These are phyloP conservation scores for Dissostichus mawsoni DNA, from an alignment of 2,113 vertebrate species.

Conservation along the genomic window DNA sequence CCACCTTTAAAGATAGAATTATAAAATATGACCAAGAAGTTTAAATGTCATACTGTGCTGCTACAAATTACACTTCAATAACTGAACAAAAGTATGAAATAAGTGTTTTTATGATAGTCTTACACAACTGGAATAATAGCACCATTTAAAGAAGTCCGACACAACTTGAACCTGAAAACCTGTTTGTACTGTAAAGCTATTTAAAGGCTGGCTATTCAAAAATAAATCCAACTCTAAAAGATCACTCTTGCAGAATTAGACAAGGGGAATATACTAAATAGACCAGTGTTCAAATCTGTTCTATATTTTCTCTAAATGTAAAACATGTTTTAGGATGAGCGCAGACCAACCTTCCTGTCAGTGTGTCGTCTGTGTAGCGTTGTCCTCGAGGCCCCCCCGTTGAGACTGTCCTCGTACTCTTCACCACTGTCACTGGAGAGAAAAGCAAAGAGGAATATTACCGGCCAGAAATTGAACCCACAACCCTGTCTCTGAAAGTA, in stretches of 20 bases:
- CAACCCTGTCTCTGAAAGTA: slow-evolving; percentile 61
- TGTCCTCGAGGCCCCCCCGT: slow-evolving; percentile 40
- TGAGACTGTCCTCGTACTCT: slow-evolving; percentile 79
- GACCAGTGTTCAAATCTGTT: not conserved
- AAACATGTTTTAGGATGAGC: not conserved
- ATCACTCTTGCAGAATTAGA: not conserved
- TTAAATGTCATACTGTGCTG: not conserved
- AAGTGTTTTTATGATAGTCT: not conserved
- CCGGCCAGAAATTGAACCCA: slow-evolving; percentile 51
- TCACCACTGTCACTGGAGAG: slow-evolving; percentile 73
- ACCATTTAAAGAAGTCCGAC: not conserved
- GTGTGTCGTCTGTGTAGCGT: not conserved
- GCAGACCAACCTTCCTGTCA: slow-evolving; percentile 66
- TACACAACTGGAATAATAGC: not conserved
- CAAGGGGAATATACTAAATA: not conserved
- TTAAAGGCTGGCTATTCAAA: not conserved
- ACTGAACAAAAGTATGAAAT: not conserved
- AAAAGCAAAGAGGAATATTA: slow-evolving; percentile 51
- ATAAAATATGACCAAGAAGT: not conserved
- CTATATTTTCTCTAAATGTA: not conserved
- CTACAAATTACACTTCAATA: not conserved
- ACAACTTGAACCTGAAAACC: not conserved
- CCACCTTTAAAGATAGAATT: not conserved
- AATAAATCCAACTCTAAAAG: not conserved
- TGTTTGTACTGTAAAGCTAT: not conserved